A percentile compares a stretch with the other conserved stretches of the same genome.
phyloP scores from a whole-genome alignment of 1,140 invertebrate species.

The Lepidurus apus region DNA sequence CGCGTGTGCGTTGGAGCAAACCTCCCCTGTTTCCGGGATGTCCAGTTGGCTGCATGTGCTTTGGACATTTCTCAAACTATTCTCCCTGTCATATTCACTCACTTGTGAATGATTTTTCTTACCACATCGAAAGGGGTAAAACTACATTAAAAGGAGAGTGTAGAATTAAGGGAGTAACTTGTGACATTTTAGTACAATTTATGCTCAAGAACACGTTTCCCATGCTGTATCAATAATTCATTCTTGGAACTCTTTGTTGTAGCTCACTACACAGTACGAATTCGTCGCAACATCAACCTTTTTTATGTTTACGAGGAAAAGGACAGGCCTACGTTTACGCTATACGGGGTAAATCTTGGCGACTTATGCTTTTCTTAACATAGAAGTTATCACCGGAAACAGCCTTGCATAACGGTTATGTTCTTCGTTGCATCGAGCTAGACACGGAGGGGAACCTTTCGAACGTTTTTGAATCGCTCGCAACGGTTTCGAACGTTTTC shows the following conservation, averaged over 20 bases:
- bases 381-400: neutral
- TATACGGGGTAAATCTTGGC: neutral
- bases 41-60: constrained; percentile 34
- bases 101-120: neutral
- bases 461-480: neutral
- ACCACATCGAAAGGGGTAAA: no score
- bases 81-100: constrained; percentile 3
- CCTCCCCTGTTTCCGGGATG: constrained; percentile 35
- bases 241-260: no score
- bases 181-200: no score
- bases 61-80: neutral
- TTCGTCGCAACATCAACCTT: constrained; percentile 14
- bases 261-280: neutral
- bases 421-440: neutral
- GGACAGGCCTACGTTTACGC: neutral
- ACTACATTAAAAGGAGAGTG: neutral
- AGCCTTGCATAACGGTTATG: neutral
- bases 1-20: constrained; percentile 2
- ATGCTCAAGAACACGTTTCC: no score
- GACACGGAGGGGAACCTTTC: neutral
- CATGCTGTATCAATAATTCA: no score
- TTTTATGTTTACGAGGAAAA: neutral
- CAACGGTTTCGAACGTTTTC: neutral
- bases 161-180: neutral
- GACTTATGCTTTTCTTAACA: neutral